These are phyloP conservation scores for Myotis planiceps DNA, from an alignment of 2,797 vertebrate species.

Conservation along the genomic window DNA sequence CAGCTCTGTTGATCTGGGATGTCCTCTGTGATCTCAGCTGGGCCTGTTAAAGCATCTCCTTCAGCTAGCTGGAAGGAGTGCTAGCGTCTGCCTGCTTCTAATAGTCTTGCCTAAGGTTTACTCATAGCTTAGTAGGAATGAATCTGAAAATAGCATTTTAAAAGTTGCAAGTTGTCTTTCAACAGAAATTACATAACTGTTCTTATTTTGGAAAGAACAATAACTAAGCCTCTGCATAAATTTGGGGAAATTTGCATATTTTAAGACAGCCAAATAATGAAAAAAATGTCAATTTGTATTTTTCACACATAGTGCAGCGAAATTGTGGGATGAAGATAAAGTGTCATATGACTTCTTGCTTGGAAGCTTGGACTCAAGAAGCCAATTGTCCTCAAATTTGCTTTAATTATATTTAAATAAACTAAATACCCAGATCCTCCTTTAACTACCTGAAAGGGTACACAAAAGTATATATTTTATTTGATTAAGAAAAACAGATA, in stretches of 20 bases:
- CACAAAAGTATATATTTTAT: neutral
- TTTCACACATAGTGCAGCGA: neutral
- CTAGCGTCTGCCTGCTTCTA: neutral
- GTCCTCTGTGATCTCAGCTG: neutral
- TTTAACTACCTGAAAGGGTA: neutral
- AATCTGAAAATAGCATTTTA: neutral
- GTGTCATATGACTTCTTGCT: neutral
- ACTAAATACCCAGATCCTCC: neutral
- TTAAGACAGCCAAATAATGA: neutral
- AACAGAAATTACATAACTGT: neutral
- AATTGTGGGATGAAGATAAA: neutral
- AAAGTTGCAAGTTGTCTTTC: neutral
- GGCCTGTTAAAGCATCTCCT: neutral
- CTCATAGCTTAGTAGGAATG: neutral
- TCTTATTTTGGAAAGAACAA: neutral
- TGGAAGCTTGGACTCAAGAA: neutral
- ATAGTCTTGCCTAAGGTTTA: neutral
- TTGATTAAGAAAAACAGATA: neutral
- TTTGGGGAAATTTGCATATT: neutral
- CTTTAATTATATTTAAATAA: slow-evolving; percentile 16
- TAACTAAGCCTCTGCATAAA: neutral
- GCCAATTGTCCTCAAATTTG: neutral
- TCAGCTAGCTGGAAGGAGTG: neutral
- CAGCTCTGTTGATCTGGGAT: neutral
- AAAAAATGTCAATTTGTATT: neutral